Evolutionary conservation across 2,113 vertebrate species (phyloP).

Genomic region (Bucco capensis): DNA sequence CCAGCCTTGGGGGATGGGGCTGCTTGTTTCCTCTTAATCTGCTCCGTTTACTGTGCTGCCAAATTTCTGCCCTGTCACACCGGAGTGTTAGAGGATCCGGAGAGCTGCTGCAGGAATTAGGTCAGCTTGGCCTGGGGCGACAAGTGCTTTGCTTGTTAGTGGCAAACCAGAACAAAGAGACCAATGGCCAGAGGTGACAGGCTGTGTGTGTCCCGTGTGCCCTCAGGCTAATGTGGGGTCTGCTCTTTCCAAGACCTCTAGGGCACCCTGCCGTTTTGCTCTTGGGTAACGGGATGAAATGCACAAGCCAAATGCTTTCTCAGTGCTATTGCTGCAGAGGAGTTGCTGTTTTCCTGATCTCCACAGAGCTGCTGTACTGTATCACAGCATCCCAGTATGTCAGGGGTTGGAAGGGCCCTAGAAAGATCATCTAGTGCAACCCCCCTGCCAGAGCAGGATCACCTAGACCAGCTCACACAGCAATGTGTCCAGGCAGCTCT

Average conservation of each 20-base stretch:
- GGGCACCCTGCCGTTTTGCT: background rate
- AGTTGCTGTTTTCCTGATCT: background rate
- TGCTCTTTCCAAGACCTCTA: background rate
- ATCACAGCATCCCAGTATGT: too few species aligned
- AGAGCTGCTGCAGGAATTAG: background rate
- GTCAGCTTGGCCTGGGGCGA: constrained; percentile 5
- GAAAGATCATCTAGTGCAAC: too few species aligned
- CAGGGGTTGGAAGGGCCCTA: too few species aligned
- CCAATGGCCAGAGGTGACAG: background rate
- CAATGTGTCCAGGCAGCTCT: too few species aligned
- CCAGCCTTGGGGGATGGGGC: accelerated
- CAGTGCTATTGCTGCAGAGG: background rate
- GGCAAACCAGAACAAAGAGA: background rate
- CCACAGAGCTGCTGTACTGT: too few species aligned
- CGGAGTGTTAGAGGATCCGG: background rate
- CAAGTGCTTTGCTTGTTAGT: background rate
- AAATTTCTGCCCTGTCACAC: background rate
- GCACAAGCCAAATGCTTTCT: background rate
- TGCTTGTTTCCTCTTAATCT: background rate
- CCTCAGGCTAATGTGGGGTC: background rate
- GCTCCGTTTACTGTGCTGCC: background rate
- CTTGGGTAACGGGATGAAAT: background rate
- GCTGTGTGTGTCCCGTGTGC: background rate
- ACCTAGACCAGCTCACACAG: too few species aligned
- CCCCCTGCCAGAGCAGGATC: too few species aligned